Evolutionary conservation across 1,140 invertebrate species (phyloP).

Genomic region (Drosophila serrata): DNA sequence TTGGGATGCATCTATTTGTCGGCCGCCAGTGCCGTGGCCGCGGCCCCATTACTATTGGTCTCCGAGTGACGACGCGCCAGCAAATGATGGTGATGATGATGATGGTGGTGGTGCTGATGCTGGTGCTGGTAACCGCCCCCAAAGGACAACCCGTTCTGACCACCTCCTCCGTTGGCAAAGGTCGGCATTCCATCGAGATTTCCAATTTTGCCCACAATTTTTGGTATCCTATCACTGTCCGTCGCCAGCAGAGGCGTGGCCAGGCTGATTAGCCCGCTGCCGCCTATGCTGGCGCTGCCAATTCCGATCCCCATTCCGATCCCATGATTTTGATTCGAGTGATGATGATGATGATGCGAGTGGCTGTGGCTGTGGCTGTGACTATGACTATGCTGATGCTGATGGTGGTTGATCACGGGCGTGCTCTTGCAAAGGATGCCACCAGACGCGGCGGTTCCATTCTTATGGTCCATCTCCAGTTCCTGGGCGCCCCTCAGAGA

Average conservation of each 20-base stretch:
- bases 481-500: conserved; percentile 74
- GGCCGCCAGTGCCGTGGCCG: conserved; percentile 55
- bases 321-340: conserved; percentile 50
- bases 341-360: conserved; percentile 44
- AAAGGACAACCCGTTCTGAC: conserved; percentile 53
- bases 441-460: conserved; percentile 17
- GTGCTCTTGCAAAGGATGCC: conserved; percentile 69
- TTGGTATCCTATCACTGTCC: conserved; percentile 85
- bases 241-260: conserved; percentile 31
- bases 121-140: conserved; percentile 52
- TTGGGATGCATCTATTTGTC: conserved; percentile 60
- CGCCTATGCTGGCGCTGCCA: conserved; percentile 73
- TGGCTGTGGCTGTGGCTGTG: conserved; percentile 51
- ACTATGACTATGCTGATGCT: conserved; percentile 18
- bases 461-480: conserved; percentile 34
- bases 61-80: conserved; percentile 74
- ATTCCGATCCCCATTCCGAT: conserved; percentile 46
- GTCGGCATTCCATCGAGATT: conserved; percentile 72
- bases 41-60: conserved; percentile 60
- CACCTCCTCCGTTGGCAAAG: conserved; percentile 62
- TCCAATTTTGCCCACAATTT: conserved; percentile 85
- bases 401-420: conserved; percentile 64
- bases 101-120: conserved; percentile 17
- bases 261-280: conserved; percentile 62
- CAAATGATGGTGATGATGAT: conserved; percentile 56